Evolutionary conservation across 37 sponge, comb jelly and placozoan species (phyloP).

Genomic region (Haliclona indistincta): DNA sequence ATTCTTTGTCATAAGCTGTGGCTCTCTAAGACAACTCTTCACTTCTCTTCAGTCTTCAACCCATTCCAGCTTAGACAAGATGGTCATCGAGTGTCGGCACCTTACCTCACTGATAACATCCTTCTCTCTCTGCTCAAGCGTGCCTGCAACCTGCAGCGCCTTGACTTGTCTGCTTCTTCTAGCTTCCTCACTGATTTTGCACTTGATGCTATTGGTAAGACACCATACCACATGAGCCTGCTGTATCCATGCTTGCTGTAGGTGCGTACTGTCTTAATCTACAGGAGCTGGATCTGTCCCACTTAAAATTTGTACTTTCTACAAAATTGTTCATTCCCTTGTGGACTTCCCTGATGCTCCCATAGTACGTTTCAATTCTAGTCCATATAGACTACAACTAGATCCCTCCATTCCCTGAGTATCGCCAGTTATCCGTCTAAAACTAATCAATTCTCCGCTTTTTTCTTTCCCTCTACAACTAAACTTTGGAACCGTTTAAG

Average conservation of each 20-base stretch:
- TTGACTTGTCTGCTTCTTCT: slow-evolving; percentile 53
- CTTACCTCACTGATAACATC: slow-evolving; percentile 41
- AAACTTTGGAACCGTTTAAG: slow-evolving; percentile 25
- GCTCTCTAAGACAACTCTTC: slow-evolving; percentile 20
- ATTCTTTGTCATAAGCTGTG: slow-evolving; percentile 27
- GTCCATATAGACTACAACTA: no score
- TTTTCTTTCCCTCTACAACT: no score
- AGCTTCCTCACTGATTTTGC: slow-evolving; percentile 43
- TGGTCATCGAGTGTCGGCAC: background rate
- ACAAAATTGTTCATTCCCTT: slow-evolving; percentile 1
- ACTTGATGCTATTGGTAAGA: slow-evolving; percentile 47
- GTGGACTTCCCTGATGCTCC: background rate
- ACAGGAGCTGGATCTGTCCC: slow-evolving; percentile 35
- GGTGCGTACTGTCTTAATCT: slow-evolving; percentile 54
- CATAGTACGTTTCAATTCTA: background rate
- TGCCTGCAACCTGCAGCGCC: slow-evolving; percentile 25
- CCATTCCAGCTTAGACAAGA: slow-evolving; percentile 42
- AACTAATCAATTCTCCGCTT: no score
- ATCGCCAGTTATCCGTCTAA: no score
- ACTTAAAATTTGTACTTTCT: slow-evolving; percentile 17
- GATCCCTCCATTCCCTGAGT: no score
- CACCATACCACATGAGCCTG: background rate
- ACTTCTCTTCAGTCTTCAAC: slow-evolving; percentile 38
- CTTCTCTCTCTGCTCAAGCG: slow-evolving; percentile 42
- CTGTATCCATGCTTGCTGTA: background rate